Base-by-base conservation (phyloP, 2,888 invertebrate genomes). In the Chrysomela aeneicollis region DNA sequence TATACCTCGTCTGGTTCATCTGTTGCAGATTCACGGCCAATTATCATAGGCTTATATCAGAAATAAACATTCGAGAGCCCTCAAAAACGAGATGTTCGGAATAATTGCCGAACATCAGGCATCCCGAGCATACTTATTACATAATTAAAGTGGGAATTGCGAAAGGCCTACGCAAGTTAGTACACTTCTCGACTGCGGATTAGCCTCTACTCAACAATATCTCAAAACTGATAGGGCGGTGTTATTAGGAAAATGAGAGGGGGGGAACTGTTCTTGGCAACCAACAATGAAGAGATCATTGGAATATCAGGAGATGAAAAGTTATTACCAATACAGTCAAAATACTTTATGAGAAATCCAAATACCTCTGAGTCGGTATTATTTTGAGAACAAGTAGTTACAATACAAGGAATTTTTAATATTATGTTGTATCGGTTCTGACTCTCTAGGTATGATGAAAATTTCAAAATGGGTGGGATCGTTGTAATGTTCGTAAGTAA, bases 141-240 rank as follows among this genome's bases (percentile, higher is more conserved):
- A 71, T 74, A 74, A 76, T 76, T 76, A 76, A 76, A 74, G 70
- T 61, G 70, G 70, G 64, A 71, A 69, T 60, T 15, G 42, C 42
- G 42, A 42, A 42, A 8, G 4, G 42, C 42, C 69, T 69, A 66
- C 67, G 52, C 64, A 69, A 60, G 64, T 63, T 64, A 58, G 71
- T 68, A 65, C 70, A 71, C 74, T 76, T 71, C 59, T 63, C 54
- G 67, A 66, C 64, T 52, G 66, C 64, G 72, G 77, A 77, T 77
- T 77, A 77, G 71, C 76, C 78, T 79, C 74, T 77, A 78, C 80
- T 75, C 75, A 77, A 76, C 76, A 77, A 80, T 78, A 78, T 79
- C 78, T 78, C 79, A 77, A 77, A 77, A 77, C 79, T 79, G 79
- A 79, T 79, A 78, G 77, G 68, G 72, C 69, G 78, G 15, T 15